Evolutionary conservation across 2,797 vertebrate genomes (phyloP).

Genomic region (Ceyx erithaca): DNA sequence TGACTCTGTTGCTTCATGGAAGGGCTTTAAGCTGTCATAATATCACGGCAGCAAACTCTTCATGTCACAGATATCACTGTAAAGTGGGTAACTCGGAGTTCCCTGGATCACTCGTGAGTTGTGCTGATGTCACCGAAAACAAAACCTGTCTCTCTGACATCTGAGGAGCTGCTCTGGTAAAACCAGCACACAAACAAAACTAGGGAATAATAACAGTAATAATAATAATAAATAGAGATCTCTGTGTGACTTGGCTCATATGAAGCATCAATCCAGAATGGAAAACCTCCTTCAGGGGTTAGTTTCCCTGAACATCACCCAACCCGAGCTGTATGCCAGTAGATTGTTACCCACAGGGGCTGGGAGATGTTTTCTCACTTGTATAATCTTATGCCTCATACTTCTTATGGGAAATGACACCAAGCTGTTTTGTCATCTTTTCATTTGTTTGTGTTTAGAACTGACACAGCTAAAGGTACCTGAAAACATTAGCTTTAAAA

Average conservation of each 20-base stretch:
- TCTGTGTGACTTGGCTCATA: conserved; percentile 11
- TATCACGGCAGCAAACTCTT: conserved; percentile 8
- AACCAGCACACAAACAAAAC: neutral
- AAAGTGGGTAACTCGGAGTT: neutral
- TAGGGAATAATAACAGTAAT: neutral
- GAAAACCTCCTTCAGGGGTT: conserved; percentile 49
- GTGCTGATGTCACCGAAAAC: conserved; percentile 13
- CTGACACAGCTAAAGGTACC: neutral
- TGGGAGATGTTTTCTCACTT: neutral
- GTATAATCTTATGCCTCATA: neutral
- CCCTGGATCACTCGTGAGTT: conserved; percentile 49
- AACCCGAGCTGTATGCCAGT: neutral
- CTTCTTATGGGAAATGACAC: neutral
- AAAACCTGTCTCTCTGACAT: conserved; percentile 40
- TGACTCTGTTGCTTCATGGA: conserved; percentile 46
- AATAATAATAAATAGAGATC: neutral
- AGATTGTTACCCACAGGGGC: neutral
- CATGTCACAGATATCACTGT: neutral
- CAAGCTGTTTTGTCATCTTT: neutral
- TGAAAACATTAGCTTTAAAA: neutral
- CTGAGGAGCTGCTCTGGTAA: conserved; percentile 4
- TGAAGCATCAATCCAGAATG: conserved; percentile 35
- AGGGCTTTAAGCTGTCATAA: conserved; percentile 56
- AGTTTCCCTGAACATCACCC: neutral
- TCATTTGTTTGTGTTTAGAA: neutral